These are phyloP conservation scores for Dexiosoma caninum DNA, from an alignment of 2,888 invertebrate genomes.

Conservation along the genomic window DNA sequence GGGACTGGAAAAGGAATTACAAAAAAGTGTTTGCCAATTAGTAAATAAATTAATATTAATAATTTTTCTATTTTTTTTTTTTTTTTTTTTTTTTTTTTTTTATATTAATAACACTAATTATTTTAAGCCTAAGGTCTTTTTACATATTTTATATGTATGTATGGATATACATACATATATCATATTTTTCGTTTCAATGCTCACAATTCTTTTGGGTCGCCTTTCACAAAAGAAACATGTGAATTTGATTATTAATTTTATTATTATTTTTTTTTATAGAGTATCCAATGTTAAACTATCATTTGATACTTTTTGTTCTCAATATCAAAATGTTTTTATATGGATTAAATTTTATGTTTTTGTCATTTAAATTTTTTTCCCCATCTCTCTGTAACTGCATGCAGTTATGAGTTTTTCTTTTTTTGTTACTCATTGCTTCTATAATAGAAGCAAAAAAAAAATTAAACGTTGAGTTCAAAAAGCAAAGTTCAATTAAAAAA, in stretches of 20 bases:
- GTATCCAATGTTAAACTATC: not conserved
- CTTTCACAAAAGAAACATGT: constrained; percentile 7
- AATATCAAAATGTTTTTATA: constrained; percentile 32
- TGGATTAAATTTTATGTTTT: constrained; percentile 37
- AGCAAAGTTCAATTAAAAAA: not conserved
- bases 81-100: too few species aligned
- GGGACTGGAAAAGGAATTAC: too few species aligned
- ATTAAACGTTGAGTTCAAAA: not conserved
- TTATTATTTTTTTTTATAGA: not conserved
- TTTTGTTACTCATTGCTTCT: not conserved
- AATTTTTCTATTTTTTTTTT: too few species aligned
- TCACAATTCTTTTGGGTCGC: too few species aligned
- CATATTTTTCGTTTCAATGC: too few species aligned
- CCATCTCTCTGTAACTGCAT: not conserved
- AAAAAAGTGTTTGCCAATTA: too few species aligned
- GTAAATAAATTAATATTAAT: too few species aligned
- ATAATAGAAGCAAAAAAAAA: not conserved
- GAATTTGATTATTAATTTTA: constrained; percentile 13
- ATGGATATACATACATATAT: too few species aligned
- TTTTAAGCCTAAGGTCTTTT: too few species aligned
- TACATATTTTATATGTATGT: too few species aligned
- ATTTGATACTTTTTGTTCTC: not conserved
- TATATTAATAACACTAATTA: too few species aligned
- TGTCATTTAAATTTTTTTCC: not conserved
- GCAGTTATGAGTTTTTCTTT: not conserved